Base-by-base conservation (phyloP, 1,140 invertebrate genomes). In the Solen grandis region DNA sequence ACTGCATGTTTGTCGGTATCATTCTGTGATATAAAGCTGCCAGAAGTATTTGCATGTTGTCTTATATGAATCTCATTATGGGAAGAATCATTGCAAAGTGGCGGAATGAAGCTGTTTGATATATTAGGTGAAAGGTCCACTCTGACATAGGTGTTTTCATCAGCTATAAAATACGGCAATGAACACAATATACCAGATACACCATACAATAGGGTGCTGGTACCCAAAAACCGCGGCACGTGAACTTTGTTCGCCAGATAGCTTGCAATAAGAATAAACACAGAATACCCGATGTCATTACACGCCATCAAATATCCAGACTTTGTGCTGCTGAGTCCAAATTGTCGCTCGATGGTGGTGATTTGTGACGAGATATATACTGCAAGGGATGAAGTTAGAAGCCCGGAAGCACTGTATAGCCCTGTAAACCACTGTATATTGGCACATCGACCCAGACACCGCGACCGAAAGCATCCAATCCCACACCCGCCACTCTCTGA, bases 301-400 rank as follows among this genome's bases (percentile, higher is more conserved):
- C 81, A 78, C 1, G 81, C 81, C 79, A 88, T 68, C n/a, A 88
- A 68, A 14, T 85, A 59, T 0, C 86, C 86, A 8, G 83, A 84
- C 70, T 86, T 72, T 14, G 73, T 62, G 25, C 84, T 85, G 63
- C 50, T 81, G 29, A 88, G 80, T n/a, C 82, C 84, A 72, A 86
- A 88, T 38, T 88, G 85, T 38, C 66, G 60, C 63, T 86, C 86
- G 13, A 88, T 55, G 0, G 86, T 84, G 14, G 86, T 86, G 8
- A 88, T 76, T 57, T 84, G 83, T 31, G 76, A 83, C 19, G 72
- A 69, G n/a, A 86, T 70, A 55, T 86, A 86, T 25, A 78, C 63
- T 25, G n/a, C 57, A 14, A 86, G 41, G 3, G 83, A 81, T 41
- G 69, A 38, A 10, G 83, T 85, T 31, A 82, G 14, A 25, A 83